These are phyloP conservation scores for Hippocampus mohnikei DNA, from an alignment of 2,113 vertebrate species.

Conservation along the genomic window DNA sequence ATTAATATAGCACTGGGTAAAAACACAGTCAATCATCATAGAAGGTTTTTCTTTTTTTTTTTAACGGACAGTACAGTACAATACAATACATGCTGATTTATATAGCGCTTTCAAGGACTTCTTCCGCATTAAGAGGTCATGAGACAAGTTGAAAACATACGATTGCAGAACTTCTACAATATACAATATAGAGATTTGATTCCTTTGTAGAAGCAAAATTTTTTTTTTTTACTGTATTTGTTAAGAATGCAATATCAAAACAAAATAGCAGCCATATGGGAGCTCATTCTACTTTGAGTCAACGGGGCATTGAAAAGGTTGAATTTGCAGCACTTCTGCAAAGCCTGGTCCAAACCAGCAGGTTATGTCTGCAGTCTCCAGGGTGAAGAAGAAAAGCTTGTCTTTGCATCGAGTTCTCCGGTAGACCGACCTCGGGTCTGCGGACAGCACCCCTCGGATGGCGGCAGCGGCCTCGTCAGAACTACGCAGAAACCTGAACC, in stretches of 20 bases:
- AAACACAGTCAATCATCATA: constrained; percentile 2
- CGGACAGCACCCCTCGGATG: constrained; percentile 76
- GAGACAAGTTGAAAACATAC: background rate
- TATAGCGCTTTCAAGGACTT: no score
- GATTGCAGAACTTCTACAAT: background rate
- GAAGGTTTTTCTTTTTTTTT: background rate
- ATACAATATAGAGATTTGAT: background rate
- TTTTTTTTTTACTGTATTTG: background rate
- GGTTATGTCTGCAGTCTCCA: constrained; percentile 80
- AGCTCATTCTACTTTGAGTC: background rate
- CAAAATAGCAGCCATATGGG: background rate
- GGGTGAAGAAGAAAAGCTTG: constrained; percentile 76
- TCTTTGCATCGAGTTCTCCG: constrained; percentile 77
- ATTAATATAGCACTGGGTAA: background rate
- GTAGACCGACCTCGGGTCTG: constrained; percentile 85
- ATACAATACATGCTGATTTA: no score
- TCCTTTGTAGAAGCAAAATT: background rate
- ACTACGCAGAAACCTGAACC: constrained; percentile 77
- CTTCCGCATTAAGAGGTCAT: background rate
- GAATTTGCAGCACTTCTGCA: constrained; percentile 80
- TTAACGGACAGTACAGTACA: no score
- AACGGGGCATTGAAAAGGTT: constrained; percentile 33
- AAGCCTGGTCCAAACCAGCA: constrained; percentile 86
- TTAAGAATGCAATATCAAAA: background rate
- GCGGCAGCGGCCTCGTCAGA: constrained; percentile 74